These are phyloP conservation scores for Caenorhabditis remanei DNA, from an alignment of 1,140 invertebrate species.

Conservation along the genomic window DNA sequence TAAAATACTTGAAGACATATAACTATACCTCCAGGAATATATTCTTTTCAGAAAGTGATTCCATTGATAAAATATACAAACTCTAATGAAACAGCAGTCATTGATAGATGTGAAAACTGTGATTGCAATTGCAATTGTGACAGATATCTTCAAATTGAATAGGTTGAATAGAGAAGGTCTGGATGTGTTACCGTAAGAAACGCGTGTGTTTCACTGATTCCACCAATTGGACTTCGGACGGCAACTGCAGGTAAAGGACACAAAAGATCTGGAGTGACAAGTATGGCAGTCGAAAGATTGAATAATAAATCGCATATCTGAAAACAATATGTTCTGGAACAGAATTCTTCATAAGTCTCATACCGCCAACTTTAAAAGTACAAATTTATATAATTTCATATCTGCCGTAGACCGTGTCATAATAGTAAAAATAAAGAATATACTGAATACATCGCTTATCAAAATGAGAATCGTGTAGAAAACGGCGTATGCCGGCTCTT, in stretches of 20 bases:
- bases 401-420: neutral
- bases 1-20: too few relatives aligned
- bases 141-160: neutral
- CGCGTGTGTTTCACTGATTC: neutral
- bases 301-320: conserved; percentile 6
- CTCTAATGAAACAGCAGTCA: conserved; percentile 10
- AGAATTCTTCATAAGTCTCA: neutral
- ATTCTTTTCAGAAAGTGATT: conserved; percentile 19
- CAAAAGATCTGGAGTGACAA: conserved; percentile 3
- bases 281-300: neutral
- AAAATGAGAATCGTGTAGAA: neutral
- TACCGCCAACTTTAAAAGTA: neutral
- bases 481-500: neutral
- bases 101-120: conserved; percentile 22
- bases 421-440: conserved; percentile 15
- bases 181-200: neutral
- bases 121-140: conserved; percentile 23
- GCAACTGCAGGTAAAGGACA: conserved; percentile 9
- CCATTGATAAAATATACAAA: conserved; percentile 37
- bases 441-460: neutral
- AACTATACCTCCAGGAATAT: conserved; percentile 7
- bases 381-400: conserved; percentile 18
- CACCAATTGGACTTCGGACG: neutral
- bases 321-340: neutral
- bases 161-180: neutral